Evolutionary conservation across 2,797 vertebrate genomes (phyloP), one percentile per base, ranked within the genome.

Genomic region (Coilia nasus): DNA sequence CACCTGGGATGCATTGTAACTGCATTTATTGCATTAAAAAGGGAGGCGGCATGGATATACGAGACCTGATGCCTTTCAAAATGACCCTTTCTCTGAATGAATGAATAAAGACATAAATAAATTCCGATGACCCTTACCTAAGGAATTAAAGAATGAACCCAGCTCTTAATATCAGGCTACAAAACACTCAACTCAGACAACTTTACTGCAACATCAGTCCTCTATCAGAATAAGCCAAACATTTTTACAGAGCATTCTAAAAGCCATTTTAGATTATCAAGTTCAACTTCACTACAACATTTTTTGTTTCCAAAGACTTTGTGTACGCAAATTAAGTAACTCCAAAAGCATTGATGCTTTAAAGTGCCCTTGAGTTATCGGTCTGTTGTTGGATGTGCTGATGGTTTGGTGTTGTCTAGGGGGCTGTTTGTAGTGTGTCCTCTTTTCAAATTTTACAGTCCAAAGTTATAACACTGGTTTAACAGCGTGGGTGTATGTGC

Each of bases 401-500:
- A 35, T 78, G 71, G 71, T 78, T 78, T 21, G 71, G 35, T 44
- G 71, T 21, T 78, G 71, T 78, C 71, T 41, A 78, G 71, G 35
- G 41, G n/a, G 6, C 25, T 64, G n/a, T 6, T 11, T 21, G 71
- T 35, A 17, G 4, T 31, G 35, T 44, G 25, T 35, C 64, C 64
- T 71, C 64, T 15, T 71, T 19, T 78, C 19, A 17, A 12, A 78
- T 41, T 78, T 41, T 44, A 6, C 15, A 78, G 71, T 17, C 35
- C 7, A 41, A 41, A 78, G 31, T 78, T 78, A 78, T 21, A 35
- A 71, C 28, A 15, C 12, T 10, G 15, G 64, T 71, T 71, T 31
- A 78, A 78, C 31, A 41, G 31, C 35, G 31, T 78, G 71, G 35
- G 35, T 78, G 71, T 78, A 17, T 78, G 71, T 78, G 71, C 35